These are phyloP conservation scores for Ganaspis sp. DNA, from an alignment of 1,140 invertebrate species.

Conservation along the genomic window DNA sequence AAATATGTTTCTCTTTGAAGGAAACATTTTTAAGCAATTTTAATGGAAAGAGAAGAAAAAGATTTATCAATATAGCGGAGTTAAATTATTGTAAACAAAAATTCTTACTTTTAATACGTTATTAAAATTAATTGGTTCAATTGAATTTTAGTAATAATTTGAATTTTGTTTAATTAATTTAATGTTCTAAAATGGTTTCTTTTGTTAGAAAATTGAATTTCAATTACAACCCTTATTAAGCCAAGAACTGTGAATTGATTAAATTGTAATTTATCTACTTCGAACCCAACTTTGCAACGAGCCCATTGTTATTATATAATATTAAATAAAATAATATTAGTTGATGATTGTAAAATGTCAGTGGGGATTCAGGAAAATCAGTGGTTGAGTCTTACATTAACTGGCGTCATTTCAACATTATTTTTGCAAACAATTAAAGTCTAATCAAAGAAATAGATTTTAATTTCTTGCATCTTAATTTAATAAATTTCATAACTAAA, in stretches of 20 bases:
- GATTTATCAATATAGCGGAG: too few relatives aligned
- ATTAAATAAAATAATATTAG: conserved; percentile 63
- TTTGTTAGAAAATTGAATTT: conserved; percentile 34
- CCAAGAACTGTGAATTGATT: conserved; percentile 41
- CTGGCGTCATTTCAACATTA: conserved; percentile 18
- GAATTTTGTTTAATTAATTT: too few relatives aligned
- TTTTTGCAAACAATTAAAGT: conserved; percentile 39
- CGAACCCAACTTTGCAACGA: conserved; percentile 43
- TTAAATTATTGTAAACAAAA: too few relatives aligned
- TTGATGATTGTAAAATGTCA: conserved; percentile 54
- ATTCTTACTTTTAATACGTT: too few relatives aligned
- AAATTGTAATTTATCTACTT: conserved; percentile 48
- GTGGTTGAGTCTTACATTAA: neutral
- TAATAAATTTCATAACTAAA: neutral
- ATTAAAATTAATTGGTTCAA: too few relatives aligned
- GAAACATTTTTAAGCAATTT: too few relatives aligned
- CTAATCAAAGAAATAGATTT: conserved; percentile 41
- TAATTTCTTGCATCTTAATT: conserved; percentile 1
- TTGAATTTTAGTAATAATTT: too few relatives aligned
- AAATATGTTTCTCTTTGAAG: conserved; percentile 38
- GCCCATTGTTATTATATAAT: conserved; percentile 63
- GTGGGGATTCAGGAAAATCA: conserved; percentile 46
- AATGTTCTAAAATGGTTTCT: neutral
- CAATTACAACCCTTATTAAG: conserved; percentile 19
- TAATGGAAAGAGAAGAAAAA: too few relatives aligned